Percentiles rank a stretch among this genome's conserved stretches.
Conservation (phyloP, 2,113 vertebrate species). For the Scartelaos histophorus region DNA sequence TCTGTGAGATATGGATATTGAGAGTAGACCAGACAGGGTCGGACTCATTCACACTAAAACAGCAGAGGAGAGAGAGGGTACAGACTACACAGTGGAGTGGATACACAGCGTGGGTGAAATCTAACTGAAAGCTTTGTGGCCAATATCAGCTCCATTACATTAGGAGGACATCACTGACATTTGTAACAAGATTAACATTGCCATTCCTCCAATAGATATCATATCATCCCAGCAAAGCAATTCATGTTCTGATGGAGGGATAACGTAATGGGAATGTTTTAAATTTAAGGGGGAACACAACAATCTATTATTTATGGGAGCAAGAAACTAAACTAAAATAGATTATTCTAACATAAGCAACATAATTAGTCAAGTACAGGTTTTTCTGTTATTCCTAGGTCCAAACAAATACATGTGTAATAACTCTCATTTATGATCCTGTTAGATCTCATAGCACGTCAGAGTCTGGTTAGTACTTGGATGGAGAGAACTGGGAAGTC, state of each 20-base stretch:
- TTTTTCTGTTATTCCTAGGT: too few relatives aligned
- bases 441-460: too few relatives aligned
- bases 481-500: too few relatives aligned
- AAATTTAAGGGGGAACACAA: background rate
- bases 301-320: too few relatives aligned
- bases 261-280: too few relatives aligned
- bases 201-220: background rate
- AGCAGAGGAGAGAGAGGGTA: background rate
- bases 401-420: too few relatives aligned
- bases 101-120: background rate
- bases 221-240: background rate
- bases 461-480: too few relatives aligned
- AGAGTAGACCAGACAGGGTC: background rate
- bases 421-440: too few relatives aligned
- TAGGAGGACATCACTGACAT: background rate
- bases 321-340: too few relatives aligned
- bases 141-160: background rate
- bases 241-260: too few relatives aligned
- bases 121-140: background rate
- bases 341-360: too few relatives aligned
- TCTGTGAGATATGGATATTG: background rate
- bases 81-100: background rate
- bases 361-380: too few relatives aligned
- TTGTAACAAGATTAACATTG: background rate
- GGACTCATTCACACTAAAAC: slow-evolving; percentile 5